A percentile compares a stretch with the other conserved stretches of the same genome.
phyloP scores from a whole-genome alignment of 2,113 vertebrate genomes.

The Pyxicephalus adspersus region DNA sequence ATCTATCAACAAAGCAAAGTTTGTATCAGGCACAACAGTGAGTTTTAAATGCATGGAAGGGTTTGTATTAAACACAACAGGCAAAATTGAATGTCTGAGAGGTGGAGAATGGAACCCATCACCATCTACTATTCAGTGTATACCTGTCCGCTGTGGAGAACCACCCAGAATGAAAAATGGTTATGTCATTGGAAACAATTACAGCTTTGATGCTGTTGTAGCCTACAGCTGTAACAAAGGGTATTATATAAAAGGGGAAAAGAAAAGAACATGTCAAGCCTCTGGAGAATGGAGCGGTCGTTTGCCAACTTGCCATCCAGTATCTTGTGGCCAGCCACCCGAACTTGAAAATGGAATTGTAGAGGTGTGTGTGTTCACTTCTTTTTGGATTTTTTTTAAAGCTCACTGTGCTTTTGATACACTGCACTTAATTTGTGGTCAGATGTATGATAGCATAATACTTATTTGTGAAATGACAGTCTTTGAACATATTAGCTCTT shows the following conservation, averaged over 20 bases:
- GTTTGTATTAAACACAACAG: slow-evolving; percentile 88
- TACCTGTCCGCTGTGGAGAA: slow-evolving; percentile 89
- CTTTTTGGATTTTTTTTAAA: background rate
- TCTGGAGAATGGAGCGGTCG: slow-evolving; percentile 89
- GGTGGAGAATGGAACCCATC: slow-evolving; percentile 92
- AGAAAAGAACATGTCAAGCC: slow-evolving; percentile 90
- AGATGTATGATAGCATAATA: no score
- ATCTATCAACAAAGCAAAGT: slow-evolving; percentile 86
- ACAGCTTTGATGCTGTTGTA: slow-evolving; percentile 92
- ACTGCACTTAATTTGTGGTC: no score
- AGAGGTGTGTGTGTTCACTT: slow-evolving; percentile 76
- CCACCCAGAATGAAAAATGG: slow-evolving; percentile 83
- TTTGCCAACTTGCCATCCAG: slow-evolving; percentile 87
- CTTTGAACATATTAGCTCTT: no score
- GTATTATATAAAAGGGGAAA: slow-evolving; percentile 92
- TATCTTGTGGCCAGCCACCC: slow-evolving; percentile 82
- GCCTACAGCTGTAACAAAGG: slow-evolving; percentile 94
- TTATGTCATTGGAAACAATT: slow-evolving; percentile 87
- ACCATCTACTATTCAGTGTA: slow-evolving; percentile 83
- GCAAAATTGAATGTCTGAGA: slow-evolving; percentile 84
- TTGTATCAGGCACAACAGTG: slow-evolving; percentile 82
- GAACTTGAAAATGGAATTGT: slow-evolving; percentile 82
- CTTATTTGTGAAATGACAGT: no score
- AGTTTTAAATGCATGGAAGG: slow-evolving; percentile 96
- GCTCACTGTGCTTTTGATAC: background rate